phyloP scores from a whole-genome alignment of 2,113 vertebrate species.

The Muntiacus reevesi region DNA sequence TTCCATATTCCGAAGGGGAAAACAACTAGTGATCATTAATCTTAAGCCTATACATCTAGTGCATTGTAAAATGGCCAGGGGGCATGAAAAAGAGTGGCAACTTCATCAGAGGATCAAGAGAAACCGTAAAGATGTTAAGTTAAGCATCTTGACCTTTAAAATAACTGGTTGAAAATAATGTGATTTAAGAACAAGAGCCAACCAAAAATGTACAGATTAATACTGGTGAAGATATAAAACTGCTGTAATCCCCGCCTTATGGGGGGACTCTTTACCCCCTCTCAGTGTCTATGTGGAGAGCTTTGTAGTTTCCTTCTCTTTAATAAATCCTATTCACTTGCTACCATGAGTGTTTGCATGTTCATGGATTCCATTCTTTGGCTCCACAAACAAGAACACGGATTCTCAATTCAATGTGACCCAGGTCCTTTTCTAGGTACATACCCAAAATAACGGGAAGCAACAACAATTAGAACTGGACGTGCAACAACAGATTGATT shows the following conservation, averaged over 20 bases:
- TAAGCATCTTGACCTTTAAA: neutral
- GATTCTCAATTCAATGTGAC: neutral
- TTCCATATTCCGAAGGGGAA: neutral
- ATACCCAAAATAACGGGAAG: neutral
- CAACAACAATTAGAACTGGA: neutral
- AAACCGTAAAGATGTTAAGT: neutral
- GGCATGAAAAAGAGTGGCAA: neutral
- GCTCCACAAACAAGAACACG: neutral
- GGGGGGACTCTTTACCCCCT: neutral
- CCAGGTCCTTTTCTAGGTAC: neutral
- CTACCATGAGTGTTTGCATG: neutral
- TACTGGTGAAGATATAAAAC: neutral
- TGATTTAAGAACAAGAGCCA: neutral
- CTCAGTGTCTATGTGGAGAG: fast-evolving
- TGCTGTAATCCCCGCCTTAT: neutral
- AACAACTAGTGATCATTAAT: neutral
- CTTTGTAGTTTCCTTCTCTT: neutral
- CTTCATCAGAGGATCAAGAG: neutral
- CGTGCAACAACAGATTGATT: neutral
- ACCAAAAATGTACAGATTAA: neutral
- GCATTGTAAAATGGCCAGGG: neutral
- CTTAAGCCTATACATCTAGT: neutral
- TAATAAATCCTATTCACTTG: neutral
- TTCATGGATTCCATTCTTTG: neutral
- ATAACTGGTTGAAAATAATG: neutral